These are phyloP conservation scores for Calidris pygmaea DNA, from an alignment of 2,113 vertebrate genomes.

Conservation along the genomic window DNA sequence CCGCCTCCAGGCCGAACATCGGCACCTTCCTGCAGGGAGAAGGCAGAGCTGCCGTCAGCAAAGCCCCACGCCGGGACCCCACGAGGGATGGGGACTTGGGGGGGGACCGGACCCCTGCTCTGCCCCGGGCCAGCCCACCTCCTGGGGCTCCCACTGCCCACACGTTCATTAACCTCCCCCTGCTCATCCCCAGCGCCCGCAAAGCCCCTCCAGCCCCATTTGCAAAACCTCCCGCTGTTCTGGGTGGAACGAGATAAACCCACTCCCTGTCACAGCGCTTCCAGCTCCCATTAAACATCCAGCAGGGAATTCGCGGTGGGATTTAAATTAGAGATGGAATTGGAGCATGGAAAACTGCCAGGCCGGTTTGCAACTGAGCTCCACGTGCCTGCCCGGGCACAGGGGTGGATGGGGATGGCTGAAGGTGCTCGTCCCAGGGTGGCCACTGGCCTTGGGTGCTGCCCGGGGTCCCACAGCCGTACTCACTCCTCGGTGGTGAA, in stretches of 20 bases:
- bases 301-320: not conserved
- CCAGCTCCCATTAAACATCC: not conserved
- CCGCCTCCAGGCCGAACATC: slow-evolving; percentile 91
- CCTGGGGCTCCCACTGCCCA: not conserved
- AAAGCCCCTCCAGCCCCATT: not conserved
- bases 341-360: not conserved
- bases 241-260: not conserved
- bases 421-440: accelerated
- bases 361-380: not conserved
- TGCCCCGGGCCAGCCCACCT: accelerated
- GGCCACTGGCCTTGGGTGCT: accelerated
- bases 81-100: accelerated
- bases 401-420: not conserved
- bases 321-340: not conserved
- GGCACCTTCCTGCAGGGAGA: slow-evolving; percentile 83
- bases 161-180: not conserved
- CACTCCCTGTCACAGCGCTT: not conserved
- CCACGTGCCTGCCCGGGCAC: not conserved
- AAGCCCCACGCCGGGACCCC: accelerated
- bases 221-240: not conserved
- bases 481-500: slow-evolving; percentile 90
- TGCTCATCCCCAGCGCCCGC: not conserved
- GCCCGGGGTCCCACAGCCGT: accelerated
- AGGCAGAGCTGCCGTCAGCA: not conserved
- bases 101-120: accelerated